Conservation (phyloP, 2,797 vertebrate species). For the Melanotaenia maccullochi region DNA sequence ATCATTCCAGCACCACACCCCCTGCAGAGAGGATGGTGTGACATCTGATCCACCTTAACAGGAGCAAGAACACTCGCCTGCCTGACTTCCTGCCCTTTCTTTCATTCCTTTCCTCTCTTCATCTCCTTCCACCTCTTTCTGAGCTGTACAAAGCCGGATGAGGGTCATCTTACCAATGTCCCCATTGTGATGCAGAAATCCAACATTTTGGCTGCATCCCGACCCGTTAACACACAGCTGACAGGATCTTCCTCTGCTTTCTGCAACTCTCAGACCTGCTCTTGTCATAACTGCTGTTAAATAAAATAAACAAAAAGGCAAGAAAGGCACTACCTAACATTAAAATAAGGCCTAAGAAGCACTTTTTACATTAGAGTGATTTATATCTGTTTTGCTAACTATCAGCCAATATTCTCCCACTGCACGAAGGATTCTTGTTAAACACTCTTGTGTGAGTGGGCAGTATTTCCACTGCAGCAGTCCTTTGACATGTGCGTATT, state of each 20-base stretch:
- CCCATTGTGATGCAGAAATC: constrained; percentile 71
- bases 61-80: constrained; percentile 46
- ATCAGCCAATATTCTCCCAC: constrained; percentile 61
- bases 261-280: constrained; percentile 27
- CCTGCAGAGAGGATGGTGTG: constrained; percentile 38
- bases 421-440: constrained; percentile 63
- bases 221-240: constrained; percentile 69
- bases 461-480: constrained; percentile 59
- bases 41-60: constrained; percentile 54
- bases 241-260: constrained; percentile 60
- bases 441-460: constrained; percentile 69
- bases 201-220: constrained; percentile 67
- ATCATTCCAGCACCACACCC: constrained; percentile 14
- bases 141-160: constrained; percentile 74
- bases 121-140: constrained; percentile 63
- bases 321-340: constrained; percentile 6
- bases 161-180: constrained; percentile 79
- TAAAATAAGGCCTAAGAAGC: constrained; percentile 19
- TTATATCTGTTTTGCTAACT: constrained; percentile 54
- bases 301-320: constrained; percentile 9
- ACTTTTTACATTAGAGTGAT: constrained; percentile 47
- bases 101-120: constrained; percentile 66
- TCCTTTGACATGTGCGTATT: constrained; percentile 68
- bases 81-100: constrained; percentile 70
- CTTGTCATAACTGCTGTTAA: constrained; percentile 11